A percentile compares a stretch with the other conserved stretches of the same genome.
Conservation (phyloP, 1,140 invertebrate species). For the Goniozus legneri region DNA sequence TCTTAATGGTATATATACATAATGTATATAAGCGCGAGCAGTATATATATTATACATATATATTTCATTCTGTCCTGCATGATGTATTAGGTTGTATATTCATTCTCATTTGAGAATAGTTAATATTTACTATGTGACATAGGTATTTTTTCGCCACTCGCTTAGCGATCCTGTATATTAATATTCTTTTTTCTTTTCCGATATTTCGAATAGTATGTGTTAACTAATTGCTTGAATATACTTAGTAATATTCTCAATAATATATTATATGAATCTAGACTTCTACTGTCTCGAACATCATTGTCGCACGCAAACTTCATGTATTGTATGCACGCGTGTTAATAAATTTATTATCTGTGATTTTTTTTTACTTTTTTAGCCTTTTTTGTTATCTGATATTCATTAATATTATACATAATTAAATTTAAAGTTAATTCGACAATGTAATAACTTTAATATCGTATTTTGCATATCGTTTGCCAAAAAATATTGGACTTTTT, state of each 20-base stretch:
- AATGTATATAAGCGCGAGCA: constrained; percentile 37
- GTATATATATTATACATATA: constrained; percentile 39
- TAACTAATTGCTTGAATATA: constrained; percentile 28
- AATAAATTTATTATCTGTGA: constrained; percentile 28
- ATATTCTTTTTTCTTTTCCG: constrained; percentile 16
- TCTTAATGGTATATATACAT: constrained; percentile 31
- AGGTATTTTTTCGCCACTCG: constrained; percentile 10
- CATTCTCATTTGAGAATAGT: constrained; percentile 23
- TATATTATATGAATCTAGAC: constrained; percentile 37
- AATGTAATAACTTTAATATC: constrained; percentile 17
- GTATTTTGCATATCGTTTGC: too few relatives aligned
- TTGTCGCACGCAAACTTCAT: constrained; percentile 21
- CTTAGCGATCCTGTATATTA: constrained; percentile 14
- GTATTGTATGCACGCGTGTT: constrained; percentile 17
- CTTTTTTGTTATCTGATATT: constrained; percentile 21
- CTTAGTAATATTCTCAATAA: constrained; percentile 26
- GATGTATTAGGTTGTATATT: constrained; percentile 12
- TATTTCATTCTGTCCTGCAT: constrained; percentile 18
- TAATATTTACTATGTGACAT: constrained; percentile 23
- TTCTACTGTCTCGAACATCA: constrained; percentile 22
- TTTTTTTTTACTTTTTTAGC: too few relatives aligned
- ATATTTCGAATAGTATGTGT: constrained; percentile 29
- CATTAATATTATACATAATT: constrained; percentile 31
- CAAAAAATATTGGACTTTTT: too few relatives aligned
- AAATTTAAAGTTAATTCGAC: constrained; percentile 21